A percentile compares a stretch with the other conserved stretches of the same genome.
These are phyloP conservation scores for Bombus sylvicola DNA, from an alignment of 1,140 invertebrate genomes.

Conservation along the genomic window DNA sequence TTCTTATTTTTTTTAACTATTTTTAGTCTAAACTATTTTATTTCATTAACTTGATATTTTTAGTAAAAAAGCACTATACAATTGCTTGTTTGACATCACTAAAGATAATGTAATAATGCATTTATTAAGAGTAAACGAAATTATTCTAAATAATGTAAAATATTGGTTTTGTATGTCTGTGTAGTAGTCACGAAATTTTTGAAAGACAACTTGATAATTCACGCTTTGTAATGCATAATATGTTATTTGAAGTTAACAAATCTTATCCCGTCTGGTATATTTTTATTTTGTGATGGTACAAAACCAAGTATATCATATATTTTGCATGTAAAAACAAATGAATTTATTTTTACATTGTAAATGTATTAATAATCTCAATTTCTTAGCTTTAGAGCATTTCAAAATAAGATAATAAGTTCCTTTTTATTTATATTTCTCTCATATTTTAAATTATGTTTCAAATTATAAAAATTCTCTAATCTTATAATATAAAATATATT, in stretches of 20 bases:
- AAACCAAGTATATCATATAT: not conserved
- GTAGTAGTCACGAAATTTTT: conserved; percentile 25
- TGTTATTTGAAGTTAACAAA: not conserved
- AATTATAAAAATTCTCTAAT: not conserved
- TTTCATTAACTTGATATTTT: conserved; percentile 7
- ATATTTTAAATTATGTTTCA: not conserved
- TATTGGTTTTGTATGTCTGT: conserved; percentile 45
- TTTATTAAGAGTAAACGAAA: not conserved
- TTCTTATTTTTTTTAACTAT: not conserved
- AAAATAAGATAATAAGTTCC: not conserved
- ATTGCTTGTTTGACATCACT: not conserved
- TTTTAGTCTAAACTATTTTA: not conserved
- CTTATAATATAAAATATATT: not conserved
- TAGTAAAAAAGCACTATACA: not conserved
- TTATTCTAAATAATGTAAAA: conserved; percentile 17
- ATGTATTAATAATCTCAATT: not conserved
- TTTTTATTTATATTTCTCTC: not conserved
- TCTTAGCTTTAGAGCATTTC: not conserved
- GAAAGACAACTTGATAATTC: conserved; percentile 20
- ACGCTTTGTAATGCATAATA: not conserved
- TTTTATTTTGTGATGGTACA: not conserved
- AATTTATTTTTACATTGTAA: conserved; percentile 10
- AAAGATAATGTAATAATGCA: not conserved
- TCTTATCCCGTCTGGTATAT: not conserved
- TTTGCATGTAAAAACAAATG: not conserved